phyloP scores from a whole-genome alignment of 2,888 invertebrate genomes.

The Galerucella pusilla region DNA sequence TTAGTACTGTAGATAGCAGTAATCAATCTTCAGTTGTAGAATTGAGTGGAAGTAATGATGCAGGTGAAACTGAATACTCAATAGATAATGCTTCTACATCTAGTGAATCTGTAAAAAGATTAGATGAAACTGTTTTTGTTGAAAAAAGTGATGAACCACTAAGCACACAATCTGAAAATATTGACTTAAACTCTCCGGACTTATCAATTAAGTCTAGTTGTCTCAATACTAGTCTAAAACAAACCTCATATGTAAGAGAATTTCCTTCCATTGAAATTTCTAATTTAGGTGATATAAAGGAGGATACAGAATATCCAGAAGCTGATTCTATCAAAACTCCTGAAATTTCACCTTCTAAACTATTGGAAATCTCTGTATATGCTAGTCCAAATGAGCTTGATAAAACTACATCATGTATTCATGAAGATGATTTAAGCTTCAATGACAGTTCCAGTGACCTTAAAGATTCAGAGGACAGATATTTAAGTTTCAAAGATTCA shows the following conservation, averaged over 20 bases:
- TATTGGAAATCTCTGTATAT: slow-evolving; percentile 7
- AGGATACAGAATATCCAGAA: neutral
- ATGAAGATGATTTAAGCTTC: neutral
- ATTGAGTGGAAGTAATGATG: neutral
- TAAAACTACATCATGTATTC: slow-evolving; percentile 18
- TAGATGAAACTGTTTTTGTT: neutral
- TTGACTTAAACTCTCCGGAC: neutral
- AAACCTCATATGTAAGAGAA: neutral
- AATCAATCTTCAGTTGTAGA: neutral
- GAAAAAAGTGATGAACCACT: neutral
- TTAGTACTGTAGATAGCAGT: neutral
- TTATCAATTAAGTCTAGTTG: neutral
- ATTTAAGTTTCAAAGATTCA: neutral
- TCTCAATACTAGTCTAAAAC: neutral
- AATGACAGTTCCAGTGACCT: neutral
- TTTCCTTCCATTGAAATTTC: neutral
- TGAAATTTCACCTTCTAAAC: neutral
- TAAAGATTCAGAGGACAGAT: neutral
- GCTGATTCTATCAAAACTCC: neutral
- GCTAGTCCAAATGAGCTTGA: slow-evolving; percentile 14
- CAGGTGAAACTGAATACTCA: neutral
- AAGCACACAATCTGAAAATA: neutral
- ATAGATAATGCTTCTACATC: too few species aligned
- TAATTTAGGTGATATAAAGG: neutral
- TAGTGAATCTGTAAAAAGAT: neutral